These are phyloP conservation scores for Proales similis DNA, from an alignment of 1,140 invertebrate genomes.

Conservation along the genomic window DNA sequence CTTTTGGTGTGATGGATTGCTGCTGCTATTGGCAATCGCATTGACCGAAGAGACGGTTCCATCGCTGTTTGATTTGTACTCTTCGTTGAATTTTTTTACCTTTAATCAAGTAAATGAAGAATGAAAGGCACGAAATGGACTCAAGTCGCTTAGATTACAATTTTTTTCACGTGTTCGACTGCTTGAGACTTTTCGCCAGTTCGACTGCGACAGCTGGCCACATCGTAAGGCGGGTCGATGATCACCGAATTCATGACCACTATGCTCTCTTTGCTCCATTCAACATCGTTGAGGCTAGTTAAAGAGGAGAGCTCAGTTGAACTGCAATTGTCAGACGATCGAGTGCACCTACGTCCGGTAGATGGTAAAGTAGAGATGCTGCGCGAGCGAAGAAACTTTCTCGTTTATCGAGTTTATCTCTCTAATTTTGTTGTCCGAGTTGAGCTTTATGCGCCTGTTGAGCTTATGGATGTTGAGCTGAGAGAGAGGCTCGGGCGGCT, in stretches of 20 bases:
- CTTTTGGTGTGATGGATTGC: too few species aligned
- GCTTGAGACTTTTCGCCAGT: conserved; percentile 13
- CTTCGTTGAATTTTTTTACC: too few species aligned
- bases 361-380: conserved; percentile 34
- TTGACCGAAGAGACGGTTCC: too few species aligned
- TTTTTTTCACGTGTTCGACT: conserved; percentile 36
- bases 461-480: conserved; percentile 35
- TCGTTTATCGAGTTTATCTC: conserved; percentile 34
- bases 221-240: conserved; percentile 21
- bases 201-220: conserved; percentile 16
- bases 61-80: too few species aligned
- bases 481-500: conserved; percentile 7
- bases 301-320: too few species aligned
- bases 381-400: conserved; percentile 15
- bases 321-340: neutral
- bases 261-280: conserved; percentile 34
- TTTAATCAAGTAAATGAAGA: too few species aligned
- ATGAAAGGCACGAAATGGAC: neutral
- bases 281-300: conserved; percentile 26
- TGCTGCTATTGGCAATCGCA: too few species aligned
- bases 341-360: conserved; percentile 10
- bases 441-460: conserved; percentile 22
- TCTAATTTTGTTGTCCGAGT: conserved; percentile 32
- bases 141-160: conserved; percentile 1
- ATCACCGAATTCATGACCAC: conserved; percentile 37